Base-by-base conservation (phyloP, 1,140 invertebrate species). In the Plectus sambesii region DNA sequence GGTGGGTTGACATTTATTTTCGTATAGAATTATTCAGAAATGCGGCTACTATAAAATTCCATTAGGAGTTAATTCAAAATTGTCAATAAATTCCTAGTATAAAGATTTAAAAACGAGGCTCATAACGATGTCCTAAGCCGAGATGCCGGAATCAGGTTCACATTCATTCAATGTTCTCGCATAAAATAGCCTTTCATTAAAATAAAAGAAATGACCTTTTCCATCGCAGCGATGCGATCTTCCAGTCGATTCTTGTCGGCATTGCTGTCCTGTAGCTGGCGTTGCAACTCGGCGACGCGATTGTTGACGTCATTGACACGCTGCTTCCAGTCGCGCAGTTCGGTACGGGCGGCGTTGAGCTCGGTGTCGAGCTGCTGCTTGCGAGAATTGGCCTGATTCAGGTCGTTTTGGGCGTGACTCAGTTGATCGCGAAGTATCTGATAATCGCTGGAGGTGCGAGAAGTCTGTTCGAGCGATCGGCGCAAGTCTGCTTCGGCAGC, bases 251-350 rank as follows among this genome's bases (percentile, higher is more conserved):
- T 68, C 49, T 66, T 65, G 23, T 65, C 66, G 1, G 44, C 44
- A 41, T 59, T 49, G 19, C 49, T 50, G 24, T 67, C 64, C 47
- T 69, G 62, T 8, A 67, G 40, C 53, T 67, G 64, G 35, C 63
- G 27, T 52, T 67, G 66, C 25, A 67, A 47, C 23, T 67, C 64
- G 6, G 39, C 25, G 9, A 69, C 41, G 39, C 59, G 49, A 23
- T 48, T 63, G 41, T 58, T 69, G 25, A 64, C 25, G 24, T 68
- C 65, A 29, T 54, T 45, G 12, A 54, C 36, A 17, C 64, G 56
- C 42, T 68, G 60, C 33, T 69, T 69, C 54, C 55, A 56, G 39
- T 67, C 64, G 9, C 66, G 51, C 33, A 67, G 29, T 47, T 67
- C 64, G 25, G 63, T 51, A 15, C 65, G 51, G 15, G 60, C 33